Evolutionary conservation across 53 echinoderm and acorn worm genomes (phyloP), one percentile per base, ranked within the genome.

Genomic region (Mesocentrotus franciscanus): DNA sequence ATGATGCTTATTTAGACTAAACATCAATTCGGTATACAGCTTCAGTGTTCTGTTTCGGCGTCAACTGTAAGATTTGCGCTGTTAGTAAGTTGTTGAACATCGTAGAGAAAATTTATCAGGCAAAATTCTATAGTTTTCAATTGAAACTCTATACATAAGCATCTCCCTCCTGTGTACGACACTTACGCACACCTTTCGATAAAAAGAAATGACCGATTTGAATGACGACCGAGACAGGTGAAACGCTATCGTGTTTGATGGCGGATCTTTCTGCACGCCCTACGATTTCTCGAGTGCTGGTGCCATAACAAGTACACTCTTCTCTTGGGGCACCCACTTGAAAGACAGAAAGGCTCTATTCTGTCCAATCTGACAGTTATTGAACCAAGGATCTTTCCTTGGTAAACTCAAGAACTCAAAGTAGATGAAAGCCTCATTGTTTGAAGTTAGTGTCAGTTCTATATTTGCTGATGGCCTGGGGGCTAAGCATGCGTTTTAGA

Each of bases 281-380:
- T 16, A 5, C 17, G 36, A 9, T 39, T 79, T 79, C 30, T 75
- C 10, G 17, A 79, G 79, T 39, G 79, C 16, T 42, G 9, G 32
- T 75, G 30, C 32, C 75, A 12, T 75, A 18, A 79, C 39, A 79
- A 79, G 39, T 35, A 16, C 79, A 36, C 39, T 39, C 36, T 6
- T 17, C 79, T 39, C 30, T 79, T n/a, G 79, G 79, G 79, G 39
- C 35, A 39, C 13, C 79, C 79, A 42, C 79, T 79, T 39, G 39
- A 79, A 39, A 35, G 17, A 36, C 5, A 36, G 35, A 39, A 79
- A 79, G 39, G 39, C 16, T 39, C 39, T 36, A 79, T 79, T 79
- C 75, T 79, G 79, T 35, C 39, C 79, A 7, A 79, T 79, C 79
- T 79, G 79, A 79, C 79, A 79, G 39, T 42, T 79, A 79, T 79